These are phyloP conservation scores for Euplagia quadripunctaria DNA, from an alignment of 2,888 invertebrate genomes.

Conservation along the genomic window DNA sequence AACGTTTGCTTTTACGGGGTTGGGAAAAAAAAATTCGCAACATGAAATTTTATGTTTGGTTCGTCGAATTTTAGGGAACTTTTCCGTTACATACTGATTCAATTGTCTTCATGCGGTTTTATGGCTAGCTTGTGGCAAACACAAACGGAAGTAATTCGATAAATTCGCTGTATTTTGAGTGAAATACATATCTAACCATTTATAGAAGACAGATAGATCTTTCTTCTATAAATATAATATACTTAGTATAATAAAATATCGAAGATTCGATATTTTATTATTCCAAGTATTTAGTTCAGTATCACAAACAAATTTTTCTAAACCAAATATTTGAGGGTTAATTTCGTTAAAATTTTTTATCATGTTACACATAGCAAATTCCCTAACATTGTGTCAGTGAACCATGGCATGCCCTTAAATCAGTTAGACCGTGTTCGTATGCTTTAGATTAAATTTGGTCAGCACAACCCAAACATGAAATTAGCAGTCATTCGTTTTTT, in stretches of 20 bases:
- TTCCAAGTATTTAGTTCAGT: no score
- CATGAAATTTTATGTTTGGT: slow-evolving; percentile 22
- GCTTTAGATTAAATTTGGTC: neutral
- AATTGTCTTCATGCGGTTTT: slow-evolving; percentile 9
- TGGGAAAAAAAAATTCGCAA: slow-evolving; percentile 29
- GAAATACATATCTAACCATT: neutral
- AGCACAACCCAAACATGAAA: neutral
- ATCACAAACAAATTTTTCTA: no score
- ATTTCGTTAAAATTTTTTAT: neutral
- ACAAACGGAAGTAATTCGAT: neutral
- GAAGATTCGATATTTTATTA: neutral
- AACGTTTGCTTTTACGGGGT: slow-evolving; percentile 37
- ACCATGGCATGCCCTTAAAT: neutral
- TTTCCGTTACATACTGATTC: slow-evolving; percentile 13
- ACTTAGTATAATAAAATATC: no score
- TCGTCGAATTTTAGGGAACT: slow-evolving; percentile 19
- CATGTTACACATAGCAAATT: neutral
- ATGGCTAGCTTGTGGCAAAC: neutral
- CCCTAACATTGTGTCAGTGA: neutral
- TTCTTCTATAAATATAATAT: no score
- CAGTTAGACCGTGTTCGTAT: neutral
- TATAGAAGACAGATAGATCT: neutral
- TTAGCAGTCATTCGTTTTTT: neutral
- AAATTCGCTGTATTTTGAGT: neutral
- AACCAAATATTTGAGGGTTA: no score